Evolutionary conservation across 2,888 invertebrate species (phyloP).

Genomic region (Leptinotarsa juncta): DNA sequence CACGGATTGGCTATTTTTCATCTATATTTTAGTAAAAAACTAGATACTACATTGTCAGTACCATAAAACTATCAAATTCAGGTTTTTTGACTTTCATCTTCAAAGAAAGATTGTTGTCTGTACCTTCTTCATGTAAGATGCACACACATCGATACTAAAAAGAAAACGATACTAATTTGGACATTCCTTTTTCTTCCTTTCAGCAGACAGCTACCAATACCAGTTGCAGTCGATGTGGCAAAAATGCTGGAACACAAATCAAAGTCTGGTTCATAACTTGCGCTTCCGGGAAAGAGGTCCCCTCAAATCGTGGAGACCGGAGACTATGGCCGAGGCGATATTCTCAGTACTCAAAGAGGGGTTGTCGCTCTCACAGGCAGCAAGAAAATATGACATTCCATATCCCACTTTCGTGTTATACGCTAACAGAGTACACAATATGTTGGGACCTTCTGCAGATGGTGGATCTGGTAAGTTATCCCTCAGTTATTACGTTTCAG

Average conservation of each 20-base stretch:
- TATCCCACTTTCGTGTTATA: constrained; percentile 94
- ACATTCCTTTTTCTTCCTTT: constrained; percentile 55
- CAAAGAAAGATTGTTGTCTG: neutral
- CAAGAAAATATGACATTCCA: constrained; percentile 93
- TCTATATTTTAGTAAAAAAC: too few species aligned
- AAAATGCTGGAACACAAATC: constrained; percentile 95
- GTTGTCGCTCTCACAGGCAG: constrained; percentile 88
- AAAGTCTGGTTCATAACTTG: constrained; percentile 89
- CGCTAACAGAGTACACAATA: constrained; percentile 92
- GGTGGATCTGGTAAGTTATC: constrained; percentile 83
- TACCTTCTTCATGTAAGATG: neutral
- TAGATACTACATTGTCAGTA: too few species aligned
- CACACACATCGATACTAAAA: neutral
- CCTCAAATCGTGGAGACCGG: constrained; percentile 92
- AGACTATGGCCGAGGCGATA: constrained; percentile 95
- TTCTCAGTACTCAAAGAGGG: constrained; percentile 93
- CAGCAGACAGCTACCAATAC: constrained; percentile 95
- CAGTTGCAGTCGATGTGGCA: constrained; percentile 96
- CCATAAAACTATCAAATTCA: too few species aligned
- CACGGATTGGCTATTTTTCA: too few species aligned
- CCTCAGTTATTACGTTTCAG: too few species aligned
- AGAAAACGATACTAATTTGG: constrained; percentile 21
- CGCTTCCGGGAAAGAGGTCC: constrained; percentile 93
- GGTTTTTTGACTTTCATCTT: too few species aligned
- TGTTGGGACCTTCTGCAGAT: constrained; percentile 92